Base-by-base conservation (phyloP, 2,888 invertebrate genomes). In the Melinaea menophilus region DNA sequence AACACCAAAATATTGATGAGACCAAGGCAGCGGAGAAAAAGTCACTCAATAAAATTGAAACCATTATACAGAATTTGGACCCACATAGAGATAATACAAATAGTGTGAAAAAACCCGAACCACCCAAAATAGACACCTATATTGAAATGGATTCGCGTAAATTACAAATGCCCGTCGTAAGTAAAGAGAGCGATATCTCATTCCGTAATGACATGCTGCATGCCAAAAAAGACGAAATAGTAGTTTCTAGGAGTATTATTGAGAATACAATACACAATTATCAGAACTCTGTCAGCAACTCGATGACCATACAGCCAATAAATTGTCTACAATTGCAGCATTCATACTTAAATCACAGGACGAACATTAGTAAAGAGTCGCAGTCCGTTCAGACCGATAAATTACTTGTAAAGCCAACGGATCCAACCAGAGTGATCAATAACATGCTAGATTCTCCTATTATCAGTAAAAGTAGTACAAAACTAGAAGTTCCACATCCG, bases 401-500 rank as follows among this genome's bases (percentile, higher is more conserved):
- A 73, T 70, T 79, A 3, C 74, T 76, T 9, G 70, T 79, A n/a
- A 89, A 90, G 67, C 71, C 80, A 0, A 84, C 75, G 71, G 88
- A 89, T 69, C 75, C 79, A 0, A 84, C 79, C 60, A 78, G 88
- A 56, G 72, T 79, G 0, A 78, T 82, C 35, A 82, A 78, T 67
- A 82, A 73, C 62, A 78, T 82, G 67, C 69, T 82, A 0, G 89
- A 89, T 22, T 66, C 79, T 1, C 84, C 88, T 33, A 82, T 85
- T 2, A 82, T 88, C 22, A 87, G 86, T 66, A 88, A 87, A 73
- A 78, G 73, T 58, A 79, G 84, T 1, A 87, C 88, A 0, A 91
- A 91, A 73, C 68, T 91, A 62, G 90, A 90, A 80, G 88, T 90
- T 41, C 90, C 91, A 34, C 87, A 89, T 73, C 90, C 91, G 0